Percentiles rank a stretch among this genome's conserved stretches.
Conservation (phyloP, 2,888 invertebrate genomes). For the Ischnura elegans region DNA sequence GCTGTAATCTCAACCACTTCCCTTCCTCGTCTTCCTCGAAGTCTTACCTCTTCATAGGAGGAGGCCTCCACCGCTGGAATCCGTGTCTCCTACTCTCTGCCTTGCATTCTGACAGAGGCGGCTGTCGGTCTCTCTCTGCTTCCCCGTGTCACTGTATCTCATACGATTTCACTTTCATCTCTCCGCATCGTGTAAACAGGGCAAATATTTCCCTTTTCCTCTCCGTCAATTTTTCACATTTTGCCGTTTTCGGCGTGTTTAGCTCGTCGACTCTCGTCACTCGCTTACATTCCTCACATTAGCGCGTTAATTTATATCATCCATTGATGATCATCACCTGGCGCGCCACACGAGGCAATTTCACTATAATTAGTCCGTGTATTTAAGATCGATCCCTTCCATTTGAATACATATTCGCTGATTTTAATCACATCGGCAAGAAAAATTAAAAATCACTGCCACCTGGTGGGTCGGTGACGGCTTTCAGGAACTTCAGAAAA, state of each 20-base stretch:
- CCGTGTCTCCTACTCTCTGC: too few species aligned
- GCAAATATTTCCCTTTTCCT: neutral
- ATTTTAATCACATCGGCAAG: too few species aligned
- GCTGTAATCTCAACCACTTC: neutral
- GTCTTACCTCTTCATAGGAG: neutral
- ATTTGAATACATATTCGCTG: too few species aligned
- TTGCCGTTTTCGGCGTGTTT: neutral
- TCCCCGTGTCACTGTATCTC: neutral
- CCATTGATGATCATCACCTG: too few species aligned
- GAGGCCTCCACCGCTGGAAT: neutral
- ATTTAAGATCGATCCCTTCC: too few species aligned
- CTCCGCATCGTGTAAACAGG: neutral
- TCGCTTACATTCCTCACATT: neutral
- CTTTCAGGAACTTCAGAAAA: too few species aligned
- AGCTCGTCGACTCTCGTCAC: neutral
- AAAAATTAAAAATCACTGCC: too few species aligned
- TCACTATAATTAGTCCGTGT: too few species aligned
- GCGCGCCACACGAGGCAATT: too few species aligned
- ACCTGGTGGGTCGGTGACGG: too few species aligned
- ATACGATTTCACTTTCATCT: slow-evolving; percentile 11
- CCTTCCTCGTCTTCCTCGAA: neutral
- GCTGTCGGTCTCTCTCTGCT: neutral
- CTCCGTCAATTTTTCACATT: neutral
- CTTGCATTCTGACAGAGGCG: too few species aligned
- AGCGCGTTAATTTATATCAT: too few species aligned